phyloP scores from a whole-genome alignment of 2,888 invertebrate genomes.

The Andrena flavipes region DNA sequence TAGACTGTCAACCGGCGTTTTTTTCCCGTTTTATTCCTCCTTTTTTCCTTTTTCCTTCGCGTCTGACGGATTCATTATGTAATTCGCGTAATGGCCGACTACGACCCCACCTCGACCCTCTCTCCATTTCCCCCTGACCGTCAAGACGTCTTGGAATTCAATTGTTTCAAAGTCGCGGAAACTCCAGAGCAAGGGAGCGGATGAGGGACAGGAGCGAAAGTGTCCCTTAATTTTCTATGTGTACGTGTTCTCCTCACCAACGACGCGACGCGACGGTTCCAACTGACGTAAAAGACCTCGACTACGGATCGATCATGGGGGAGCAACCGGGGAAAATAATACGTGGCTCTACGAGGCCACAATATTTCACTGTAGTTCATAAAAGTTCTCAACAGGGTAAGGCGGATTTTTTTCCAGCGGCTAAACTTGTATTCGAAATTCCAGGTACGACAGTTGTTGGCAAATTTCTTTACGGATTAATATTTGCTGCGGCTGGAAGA shows the following conservation, averaged over 20 bases:
- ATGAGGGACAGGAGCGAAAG: not conserved
- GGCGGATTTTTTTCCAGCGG: no score
- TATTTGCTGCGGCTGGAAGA: conserved; percentile 58
- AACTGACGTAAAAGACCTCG: conserved; percentile 42
- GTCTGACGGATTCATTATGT: conserved; percentile 72
- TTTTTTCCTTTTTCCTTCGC: conserved; percentile 41
- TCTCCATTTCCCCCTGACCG: not conserved
- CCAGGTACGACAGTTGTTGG: not conserved
- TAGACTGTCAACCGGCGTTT: conserved; percentile 57
- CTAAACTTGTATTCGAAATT: no score
- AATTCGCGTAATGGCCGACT: conserved; percentile 66
- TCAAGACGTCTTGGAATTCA: conserved; percentile 64
- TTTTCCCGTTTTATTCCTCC: conserved; percentile 30
- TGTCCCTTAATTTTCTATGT: conserved; percentile 36
- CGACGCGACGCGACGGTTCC: conserved; percentile 6
- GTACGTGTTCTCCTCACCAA: conserved; percentile 1
- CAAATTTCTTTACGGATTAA: conserved; percentile 69
- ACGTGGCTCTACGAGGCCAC: conserved; percentile 23
- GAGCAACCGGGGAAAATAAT: conserved; percentile 48
- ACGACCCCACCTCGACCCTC: conserved; percentile 11
- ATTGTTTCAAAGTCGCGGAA: conserved; percentile 66
- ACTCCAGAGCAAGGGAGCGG: conserved; percentile 15
- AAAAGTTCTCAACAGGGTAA: no score
- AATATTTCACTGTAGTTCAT: no score
- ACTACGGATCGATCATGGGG: not conserved